Conservation (phyloP, 64 coral and sea anemone genomes). For the Montipora efflorescens region DNA sequence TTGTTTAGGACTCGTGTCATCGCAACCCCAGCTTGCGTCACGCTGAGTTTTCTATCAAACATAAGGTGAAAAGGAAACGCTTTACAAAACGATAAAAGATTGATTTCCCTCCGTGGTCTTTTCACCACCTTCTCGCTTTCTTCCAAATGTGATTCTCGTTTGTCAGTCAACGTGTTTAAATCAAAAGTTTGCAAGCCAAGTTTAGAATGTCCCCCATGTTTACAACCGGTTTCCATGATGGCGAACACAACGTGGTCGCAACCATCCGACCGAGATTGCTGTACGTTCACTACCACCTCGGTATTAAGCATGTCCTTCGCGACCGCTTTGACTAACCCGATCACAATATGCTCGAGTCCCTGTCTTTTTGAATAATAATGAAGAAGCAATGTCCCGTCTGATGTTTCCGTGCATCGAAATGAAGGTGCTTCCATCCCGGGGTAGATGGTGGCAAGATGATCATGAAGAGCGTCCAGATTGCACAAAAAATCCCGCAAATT, state of each 20-base stretch:
- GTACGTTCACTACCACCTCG: slow-evolving; percentile 69
- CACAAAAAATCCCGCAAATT: slow-evolving; percentile 98
- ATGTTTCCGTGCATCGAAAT: slow-evolving; percentile 92
- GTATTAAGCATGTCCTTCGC: slow-evolving; percentile 83
- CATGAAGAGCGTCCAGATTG: slow-evolving; percentile 94
- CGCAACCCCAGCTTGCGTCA: slow-evolving; percentile 90
- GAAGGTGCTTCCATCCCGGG: slow-evolving; percentile 98
- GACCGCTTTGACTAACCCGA: slow-evolving; percentile 95
- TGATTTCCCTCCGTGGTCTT: slow-evolving; percentile 67
- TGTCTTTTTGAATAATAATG: slow-evolving; percentile 93
- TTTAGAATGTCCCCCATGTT: slow-evolving; percentile 76
- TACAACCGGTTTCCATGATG: slow-evolving; percentile 76
- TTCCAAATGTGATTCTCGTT: background rate
- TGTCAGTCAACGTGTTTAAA: background rate
- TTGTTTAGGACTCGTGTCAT: slow-evolving; percentile 79
- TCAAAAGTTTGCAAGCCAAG: slow-evolving; percentile 92
- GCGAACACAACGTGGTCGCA: slow-evolving; percentile 86
- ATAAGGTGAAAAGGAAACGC: slow-evolving; percentile 98
- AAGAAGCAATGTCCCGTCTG: slow-evolving; percentile 77
- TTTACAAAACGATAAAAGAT: slow-evolving; percentile 91
- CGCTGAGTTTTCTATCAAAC: slow-evolving; percentile 82
- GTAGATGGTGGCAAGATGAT: slow-evolving; percentile 93
- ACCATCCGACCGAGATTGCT: slow-evolving; percentile 51
- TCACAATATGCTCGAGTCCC: slow-evolving; percentile 92
- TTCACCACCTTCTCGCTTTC: background rate